phyloP scores from a whole-genome alignment of 2,888 invertebrate species.

The Caenorhabditis drosophilae region DNA sequence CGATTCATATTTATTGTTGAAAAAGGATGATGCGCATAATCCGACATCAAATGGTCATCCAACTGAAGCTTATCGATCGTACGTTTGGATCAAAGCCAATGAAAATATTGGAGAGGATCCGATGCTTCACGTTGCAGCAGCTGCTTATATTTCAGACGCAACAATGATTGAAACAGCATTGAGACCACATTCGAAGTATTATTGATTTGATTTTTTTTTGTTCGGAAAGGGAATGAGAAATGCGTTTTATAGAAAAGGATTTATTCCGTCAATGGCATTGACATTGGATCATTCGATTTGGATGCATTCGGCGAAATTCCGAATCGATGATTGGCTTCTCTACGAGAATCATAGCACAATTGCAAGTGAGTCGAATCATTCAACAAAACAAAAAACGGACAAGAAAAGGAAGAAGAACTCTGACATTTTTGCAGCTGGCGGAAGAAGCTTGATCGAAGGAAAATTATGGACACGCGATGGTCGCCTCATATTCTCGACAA shows the following conservation, averaged over 20 bases:
- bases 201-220: neutral
- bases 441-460: constrained; percentile 69
- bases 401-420: constrained; percentile 4
- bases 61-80: constrained; percentile 39
- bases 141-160: constrained; percentile 71
- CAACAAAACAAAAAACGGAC: no score
- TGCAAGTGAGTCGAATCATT: constrained; percentile 61
- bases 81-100: constrained; percentile 56
- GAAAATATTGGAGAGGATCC: constrained; percentile 66
- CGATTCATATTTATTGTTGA: constrained; percentile 39
- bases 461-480: constrained; percentile 71
- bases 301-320: constrained; percentile 70
- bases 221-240: no score
- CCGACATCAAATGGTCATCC: constrained; percentile 31
- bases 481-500: constrained; percentile 70
- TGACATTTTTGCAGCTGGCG: constrained; percentile 62
- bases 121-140: constrained; percentile 70
- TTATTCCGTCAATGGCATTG: constrained; percentile 66
- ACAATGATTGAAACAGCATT: constrained; percentile 55
- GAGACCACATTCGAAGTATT: constrained; percentile 48
- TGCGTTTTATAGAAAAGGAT: constrained; percentile 54
- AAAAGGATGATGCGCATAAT: constrained; percentile 29
- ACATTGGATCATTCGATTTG: constrained; percentile 72
- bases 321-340: constrained; percentile 71
- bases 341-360: constrained; percentile 70